phyloP scores from a whole-genome alignment of 2,888 invertebrate species.

The Salticus scenicus region DNA sequence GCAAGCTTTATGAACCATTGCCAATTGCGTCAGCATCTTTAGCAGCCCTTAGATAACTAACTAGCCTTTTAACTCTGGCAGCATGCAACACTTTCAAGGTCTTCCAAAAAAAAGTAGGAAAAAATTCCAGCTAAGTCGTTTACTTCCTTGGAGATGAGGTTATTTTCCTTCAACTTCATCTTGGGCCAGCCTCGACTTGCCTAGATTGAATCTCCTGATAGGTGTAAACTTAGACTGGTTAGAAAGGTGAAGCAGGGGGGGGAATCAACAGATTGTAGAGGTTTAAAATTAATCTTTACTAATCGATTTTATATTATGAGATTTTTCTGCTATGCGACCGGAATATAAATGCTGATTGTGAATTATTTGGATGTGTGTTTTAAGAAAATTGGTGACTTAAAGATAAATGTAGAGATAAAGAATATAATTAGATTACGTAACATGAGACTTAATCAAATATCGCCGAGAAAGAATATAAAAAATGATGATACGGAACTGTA shows the following conservation, averaged over 20 bases:
- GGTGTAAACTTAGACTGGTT: neutral
- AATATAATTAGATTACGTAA: too few species aligned
- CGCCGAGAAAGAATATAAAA: too few species aligned
- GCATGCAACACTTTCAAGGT: neutral
- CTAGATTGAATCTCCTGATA: neutral
- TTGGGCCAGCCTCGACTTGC: neutral
- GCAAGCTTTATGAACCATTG: constrained; percentile 3
- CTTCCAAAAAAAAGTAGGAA: neutral
- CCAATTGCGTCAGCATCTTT: neutral
- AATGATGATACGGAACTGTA: too few species aligned
- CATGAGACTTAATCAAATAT: too few species aligned
- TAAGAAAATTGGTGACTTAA: too few species aligned
- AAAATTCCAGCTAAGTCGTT: neutral
- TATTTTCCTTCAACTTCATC: neutral
- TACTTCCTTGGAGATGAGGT: neutral
- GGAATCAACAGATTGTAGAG: neutral
- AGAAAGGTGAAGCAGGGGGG: neutral
- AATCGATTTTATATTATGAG: neutral
- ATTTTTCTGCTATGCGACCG: neutral
- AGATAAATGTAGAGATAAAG: too few species aligned
- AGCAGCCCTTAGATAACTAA: neutral
- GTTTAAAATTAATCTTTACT: neutral
- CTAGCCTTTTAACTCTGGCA: neutral
- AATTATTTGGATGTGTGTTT: too few species aligned
- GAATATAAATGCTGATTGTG: neutral